Percentiles rank a stretch among this genome's conserved stretches.
Evolutionary conservation across 2,888 invertebrate species (phyloP).

Genomic region (Drosophila anceps): DNA sequence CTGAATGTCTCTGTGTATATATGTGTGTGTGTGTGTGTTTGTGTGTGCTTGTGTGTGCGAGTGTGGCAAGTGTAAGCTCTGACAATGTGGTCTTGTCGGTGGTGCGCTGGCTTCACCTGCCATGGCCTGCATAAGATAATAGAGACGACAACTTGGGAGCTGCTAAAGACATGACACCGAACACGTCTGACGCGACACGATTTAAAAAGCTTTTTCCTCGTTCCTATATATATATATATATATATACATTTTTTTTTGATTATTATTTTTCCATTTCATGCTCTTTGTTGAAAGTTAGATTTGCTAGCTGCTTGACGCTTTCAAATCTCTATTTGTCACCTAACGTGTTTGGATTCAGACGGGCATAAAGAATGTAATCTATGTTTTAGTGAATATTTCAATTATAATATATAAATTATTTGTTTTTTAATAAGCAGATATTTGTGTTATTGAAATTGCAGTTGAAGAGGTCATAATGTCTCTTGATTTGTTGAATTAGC

Average conservation of each 20-base stretch:
- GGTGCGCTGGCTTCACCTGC: conserved; percentile 20
- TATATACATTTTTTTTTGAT: neutral
- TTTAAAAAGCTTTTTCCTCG: conserved; percentile 30
- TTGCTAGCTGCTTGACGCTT: neutral
- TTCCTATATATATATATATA: neutral
- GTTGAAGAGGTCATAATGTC: too few relatives aligned
- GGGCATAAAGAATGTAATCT: neutral
- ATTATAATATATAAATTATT: neutral
- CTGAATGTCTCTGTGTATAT: too few relatives aligned
- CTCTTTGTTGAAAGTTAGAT: neutral
- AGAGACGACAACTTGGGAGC: conserved; percentile 53
- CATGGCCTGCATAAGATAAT: conserved; percentile 45
- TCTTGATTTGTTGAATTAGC: too few relatives aligned
- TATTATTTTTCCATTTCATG: neutral
- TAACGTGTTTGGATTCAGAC: neutral
- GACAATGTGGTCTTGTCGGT: conserved; percentile 30
- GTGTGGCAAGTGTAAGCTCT: conserved; percentile 41
- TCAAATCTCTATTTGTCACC: neutral
- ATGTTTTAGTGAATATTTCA: neutral
- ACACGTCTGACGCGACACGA: conserved; percentile 30
- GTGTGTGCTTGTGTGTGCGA: conserved; percentile 2
- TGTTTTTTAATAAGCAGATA: neutral
- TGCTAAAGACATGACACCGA: conserved; percentile 33
- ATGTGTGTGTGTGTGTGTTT: conserved; percentile 6
- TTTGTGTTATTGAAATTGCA: neutral